phyloP scores from a whole-genome alignment of 2,113 vertebrate genomes.

The Poicephalus gulielmi region DNA sequence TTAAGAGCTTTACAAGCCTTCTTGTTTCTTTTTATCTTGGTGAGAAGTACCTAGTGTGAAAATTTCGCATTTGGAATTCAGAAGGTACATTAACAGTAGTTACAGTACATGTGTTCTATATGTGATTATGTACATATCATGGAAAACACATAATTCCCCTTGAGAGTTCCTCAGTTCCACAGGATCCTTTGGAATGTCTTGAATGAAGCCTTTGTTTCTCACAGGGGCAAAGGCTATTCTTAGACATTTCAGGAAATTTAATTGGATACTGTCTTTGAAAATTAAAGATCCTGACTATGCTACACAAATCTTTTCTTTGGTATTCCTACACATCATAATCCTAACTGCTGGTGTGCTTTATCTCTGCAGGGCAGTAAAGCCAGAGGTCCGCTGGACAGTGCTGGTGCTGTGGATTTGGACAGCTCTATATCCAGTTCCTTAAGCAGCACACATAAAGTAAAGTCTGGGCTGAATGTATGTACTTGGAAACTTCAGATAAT shows the following conservation, averaged over 20 bases:
- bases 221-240: not conserved
- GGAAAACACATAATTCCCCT: not conserved
- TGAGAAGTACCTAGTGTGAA: not conserved
- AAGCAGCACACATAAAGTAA: constrained; percentile 74
- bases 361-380: constrained; percentile 82
- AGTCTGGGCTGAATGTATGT: not conserved
- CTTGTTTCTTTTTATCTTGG: not conserved
- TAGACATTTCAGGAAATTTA: not conserved
- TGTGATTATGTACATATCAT: not conserved
- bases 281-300: not conserved
- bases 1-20: not conserved
- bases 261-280: not conserved
- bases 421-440: constrained; percentile 69
- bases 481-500: not conserved
- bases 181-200: not conserved
- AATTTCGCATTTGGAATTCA: not conserved
- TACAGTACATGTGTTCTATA: not conserved
- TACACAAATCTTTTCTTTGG: not conserved
- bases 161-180: not conserved
- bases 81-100: not conserved
- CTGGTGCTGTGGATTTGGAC: constrained; percentile 74
- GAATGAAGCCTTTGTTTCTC: not conserved
- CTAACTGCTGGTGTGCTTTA: not conserved
- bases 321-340: not conserved
- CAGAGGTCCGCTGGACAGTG: constrained; percentile 77